Conservation (phyloP, 2,888 invertebrate species). For the Dryomyza anilis region DNA sequence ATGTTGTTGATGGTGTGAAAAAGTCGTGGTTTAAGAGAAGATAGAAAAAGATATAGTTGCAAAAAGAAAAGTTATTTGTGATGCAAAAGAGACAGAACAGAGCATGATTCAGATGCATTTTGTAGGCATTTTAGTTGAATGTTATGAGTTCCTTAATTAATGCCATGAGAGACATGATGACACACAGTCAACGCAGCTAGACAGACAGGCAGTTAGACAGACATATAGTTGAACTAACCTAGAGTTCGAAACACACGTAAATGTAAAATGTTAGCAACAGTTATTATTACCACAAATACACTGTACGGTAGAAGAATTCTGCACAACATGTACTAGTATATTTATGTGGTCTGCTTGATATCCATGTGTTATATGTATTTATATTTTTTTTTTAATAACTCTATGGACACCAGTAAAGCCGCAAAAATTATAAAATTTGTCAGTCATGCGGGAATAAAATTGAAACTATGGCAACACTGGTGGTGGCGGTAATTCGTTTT, state of each 20-base stretch:
- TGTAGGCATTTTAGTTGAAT: neutral
- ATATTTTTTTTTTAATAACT: too few species aligned
- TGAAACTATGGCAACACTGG: conserved; percentile 19
- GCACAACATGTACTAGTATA: neutral
- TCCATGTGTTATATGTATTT: neutral
- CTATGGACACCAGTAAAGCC: conserved; percentile 16
- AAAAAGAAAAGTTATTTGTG: too few species aligned
- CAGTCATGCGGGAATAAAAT: conserved; percentile 20
- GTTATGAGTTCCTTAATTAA: conserved; percentile 7
- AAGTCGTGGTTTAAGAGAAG: neutral
- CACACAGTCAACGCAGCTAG: neutral
- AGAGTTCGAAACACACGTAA: too few species aligned
- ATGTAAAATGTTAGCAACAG: too few species aligned
- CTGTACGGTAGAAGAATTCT: too few species aligned
- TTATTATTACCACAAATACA: too few species aligned
- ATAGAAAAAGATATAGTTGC: too few species aligned
- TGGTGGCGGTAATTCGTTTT: neutral
- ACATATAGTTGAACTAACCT: too few species aligned
- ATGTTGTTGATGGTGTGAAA: neutral
- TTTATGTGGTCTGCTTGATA: too few species aligned
- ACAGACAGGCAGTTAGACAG: neutral
- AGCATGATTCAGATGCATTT: too few species aligned
- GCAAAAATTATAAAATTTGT: conserved; percentile 14
- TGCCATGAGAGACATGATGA: neutral
- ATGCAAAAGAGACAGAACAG: too few species aligned